Base-by-base conservation (phyloP, 2,888 invertebrate genomes). In the Ophion ventricosus region DNA sequence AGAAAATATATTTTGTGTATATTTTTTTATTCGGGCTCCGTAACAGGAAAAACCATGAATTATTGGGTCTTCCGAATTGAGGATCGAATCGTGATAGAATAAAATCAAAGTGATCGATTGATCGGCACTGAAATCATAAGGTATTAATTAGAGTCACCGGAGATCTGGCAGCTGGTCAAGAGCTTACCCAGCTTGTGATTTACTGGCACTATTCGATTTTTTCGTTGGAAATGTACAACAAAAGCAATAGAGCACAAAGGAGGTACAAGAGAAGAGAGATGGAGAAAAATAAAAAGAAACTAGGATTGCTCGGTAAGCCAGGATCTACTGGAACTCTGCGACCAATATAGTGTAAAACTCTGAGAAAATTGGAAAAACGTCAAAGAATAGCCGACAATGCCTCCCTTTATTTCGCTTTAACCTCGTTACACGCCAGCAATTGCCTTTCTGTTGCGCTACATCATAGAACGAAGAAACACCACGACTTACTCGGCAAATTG, bases 311-410 rank as follows among this genome's bases (percentile, higher is more conserved):
- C 17, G 75, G 54, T 75, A 64, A 35, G 64, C 29, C 23, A 54
- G 35, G 54, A 54, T 35, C 54, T 75, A 54, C 23, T 74, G 25
- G 4, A 61, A 61, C 40, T 40, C 25, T 25, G 43, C 61, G 43
- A 49, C 43, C 43, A 11, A 43, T 73, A 43, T 25, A 25, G 26
- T 25, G 49, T 4, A 29, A 29, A 54, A 64, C 54, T 29, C n/a
- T 74, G 20, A n/a, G 23, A 23, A 75, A 74, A 74, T 74, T 74
- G 64, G 54, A 54, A 29, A 64, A 64, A 64, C 75, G 63, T 75
- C 35, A 20, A 17, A 17, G 49, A 40, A 29, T 14, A 20, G 26
- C 17, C 23, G 26, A 14, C 35, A 26, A 23, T 75, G 54, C 49
- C 35, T 35, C 8, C 35, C 8, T 35, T 35, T 35, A 35, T 35